Evolutionary conservation across 30 jellyfish, hydroid and myxozoan genomes (phyloP).

Genomic region (Hydractinia symbiolongicarpus): DNA sequence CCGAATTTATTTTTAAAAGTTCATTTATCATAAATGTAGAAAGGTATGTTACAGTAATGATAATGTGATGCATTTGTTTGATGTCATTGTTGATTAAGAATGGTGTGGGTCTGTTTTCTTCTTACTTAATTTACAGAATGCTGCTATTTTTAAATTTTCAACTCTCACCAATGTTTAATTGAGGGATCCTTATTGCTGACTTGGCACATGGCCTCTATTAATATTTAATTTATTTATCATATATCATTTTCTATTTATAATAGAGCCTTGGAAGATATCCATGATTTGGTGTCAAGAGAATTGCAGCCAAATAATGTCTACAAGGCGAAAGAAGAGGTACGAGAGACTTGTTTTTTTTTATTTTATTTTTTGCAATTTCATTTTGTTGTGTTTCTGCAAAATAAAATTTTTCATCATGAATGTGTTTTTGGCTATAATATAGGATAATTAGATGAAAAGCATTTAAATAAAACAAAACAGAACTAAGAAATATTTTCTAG

Average conservation of each 20-base stretch:
- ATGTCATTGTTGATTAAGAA: too few relatives aligned
- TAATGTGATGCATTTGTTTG: too few relatives aligned
- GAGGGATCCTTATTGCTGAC: too few relatives aligned
- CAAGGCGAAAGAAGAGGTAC: conserved; percentile 39
- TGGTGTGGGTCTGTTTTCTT: too few relatives aligned
- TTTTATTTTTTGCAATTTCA: background rate
- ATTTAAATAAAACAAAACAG: too few relatives aligned
- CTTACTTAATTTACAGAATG: too few relatives aligned
- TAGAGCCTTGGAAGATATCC: conserved; percentile 27
- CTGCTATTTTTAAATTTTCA: too few relatives aligned
- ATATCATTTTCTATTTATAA: background rate
- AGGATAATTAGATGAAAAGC: background rate
- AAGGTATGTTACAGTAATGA: too few relatives aligned
- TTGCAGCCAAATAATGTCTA: conserved; percentile 2
- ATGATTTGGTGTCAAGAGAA: conserved; percentile 22
- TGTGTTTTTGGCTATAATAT: background rate
- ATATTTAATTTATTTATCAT: background rate
- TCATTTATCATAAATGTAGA: too few relatives aligned
- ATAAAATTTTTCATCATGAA: background rate
- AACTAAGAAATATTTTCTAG: too few relatives aligned
- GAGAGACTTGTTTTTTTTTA: background rate
- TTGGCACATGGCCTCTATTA: background rate
- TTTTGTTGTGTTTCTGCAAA: background rate
- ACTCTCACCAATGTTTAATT: too few relatives aligned
- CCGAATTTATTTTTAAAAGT: too few relatives aligned